Base-by-base conservation (phyloP, 2,888 invertebrate genomes). In the Cephus sareptanus region DNA sequence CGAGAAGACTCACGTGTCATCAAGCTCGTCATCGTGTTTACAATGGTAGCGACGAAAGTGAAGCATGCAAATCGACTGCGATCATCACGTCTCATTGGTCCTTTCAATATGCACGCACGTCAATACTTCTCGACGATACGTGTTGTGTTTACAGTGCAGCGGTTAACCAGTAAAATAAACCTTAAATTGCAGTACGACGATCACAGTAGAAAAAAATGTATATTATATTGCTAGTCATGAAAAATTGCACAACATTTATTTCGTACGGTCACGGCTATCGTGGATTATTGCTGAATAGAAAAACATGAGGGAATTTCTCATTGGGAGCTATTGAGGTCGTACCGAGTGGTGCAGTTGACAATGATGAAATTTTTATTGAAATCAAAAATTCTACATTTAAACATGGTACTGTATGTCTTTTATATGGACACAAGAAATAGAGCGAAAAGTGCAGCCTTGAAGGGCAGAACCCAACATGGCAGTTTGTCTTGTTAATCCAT, bases 391-490 rank as follows among this genome's bases (percentile, higher is more conserved):
- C 56, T 56, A 9, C 1, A 6, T 56, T 56, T 56, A 6, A 56
- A 56, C 56, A 2, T 56, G 9, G 23, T 2, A 23, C 6, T 56
- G 15, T 15, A 9, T 23, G 9, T 12, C 23, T 40, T 23, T 40
- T 9, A 56, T 9, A 23, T 56, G 30, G 37, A 56, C 40, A 75
- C 15, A 74, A 77, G 70, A 79, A n/a, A 75, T 68, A 74, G 68
- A 73, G 73, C 76, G 70, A 77, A 70, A 73, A 75, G 75, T 76
- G 82, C 68, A 79, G 81, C 74, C 79, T 79, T 73, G 74, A 75
- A 70, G 74, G 69, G 79, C 23, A 2, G 23, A 40, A 23, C 0
- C 6, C 40, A 23, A 23, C 23, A 23, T 23, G 40, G 23, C 15
- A 40, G 23, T 40, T 40, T 40, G 23, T 40, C 15, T 40, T 40